These are phyloP conservation scores for Epiblema foenella DNA, from an alignment of 2,888 invertebrate species.

Conservation along the genomic window DNA sequence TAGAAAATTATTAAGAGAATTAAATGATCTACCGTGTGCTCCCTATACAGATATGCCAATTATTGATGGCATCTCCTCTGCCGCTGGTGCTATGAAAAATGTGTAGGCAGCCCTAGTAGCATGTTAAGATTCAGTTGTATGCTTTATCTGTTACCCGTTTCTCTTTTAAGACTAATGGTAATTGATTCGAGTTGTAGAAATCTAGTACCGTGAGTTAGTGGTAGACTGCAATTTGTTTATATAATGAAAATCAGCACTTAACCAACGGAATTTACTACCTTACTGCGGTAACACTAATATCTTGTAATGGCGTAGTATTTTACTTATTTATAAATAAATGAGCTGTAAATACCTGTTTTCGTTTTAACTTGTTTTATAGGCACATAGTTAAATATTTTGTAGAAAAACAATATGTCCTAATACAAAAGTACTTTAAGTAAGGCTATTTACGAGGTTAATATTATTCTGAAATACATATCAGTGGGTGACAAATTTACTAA, in stretches of 20 bases:
- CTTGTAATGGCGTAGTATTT: slow-evolving; percentile 25
- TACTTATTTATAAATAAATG: slow-evolving; percentile 23
- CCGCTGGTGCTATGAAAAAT: slow-evolving; percentile 69
- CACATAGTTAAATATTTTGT: too few relatives aligned
- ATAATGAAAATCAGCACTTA: slow-evolving; percentile 38
- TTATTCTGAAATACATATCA: too few relatives aligned
- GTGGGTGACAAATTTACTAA: too few relatives aligned
- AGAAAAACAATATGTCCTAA: too few relatives aligned
- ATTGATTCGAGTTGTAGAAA: slow-evolving; percentile 71
- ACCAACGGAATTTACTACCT: slow-evolving; percentile 20
- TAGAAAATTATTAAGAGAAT: slow-evolving; percentile 85
- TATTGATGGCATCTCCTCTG: slow-evolving; percentile 77
- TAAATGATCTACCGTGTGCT: slow-evolving; percentile 81
- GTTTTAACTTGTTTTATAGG: too few relatives aligned
- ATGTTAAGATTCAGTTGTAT: slow-evolving; percentile 64
- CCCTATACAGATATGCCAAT: slow-evolving; percentile 81
- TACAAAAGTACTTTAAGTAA: too few relatives aligned
- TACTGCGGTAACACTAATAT: slow-evolving; percentile 32
- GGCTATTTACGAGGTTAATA: too few relatives aligned
- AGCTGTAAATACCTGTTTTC: neutral
- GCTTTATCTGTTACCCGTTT: slow-evolving; percentile 64
- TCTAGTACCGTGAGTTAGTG: slow-evolving; percentile 39
- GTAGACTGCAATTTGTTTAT: slow-evolving; percentile 35
- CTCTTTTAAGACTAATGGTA: slow-evolving; percentile 68
- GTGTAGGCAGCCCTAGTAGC: slow-evolving; percentile 70